These are phyloP conservation scores for Pagetopsis macropterus DNA, from an alignment of 2,797 vertebrate species.

Conservation along the genomic window DNA sequence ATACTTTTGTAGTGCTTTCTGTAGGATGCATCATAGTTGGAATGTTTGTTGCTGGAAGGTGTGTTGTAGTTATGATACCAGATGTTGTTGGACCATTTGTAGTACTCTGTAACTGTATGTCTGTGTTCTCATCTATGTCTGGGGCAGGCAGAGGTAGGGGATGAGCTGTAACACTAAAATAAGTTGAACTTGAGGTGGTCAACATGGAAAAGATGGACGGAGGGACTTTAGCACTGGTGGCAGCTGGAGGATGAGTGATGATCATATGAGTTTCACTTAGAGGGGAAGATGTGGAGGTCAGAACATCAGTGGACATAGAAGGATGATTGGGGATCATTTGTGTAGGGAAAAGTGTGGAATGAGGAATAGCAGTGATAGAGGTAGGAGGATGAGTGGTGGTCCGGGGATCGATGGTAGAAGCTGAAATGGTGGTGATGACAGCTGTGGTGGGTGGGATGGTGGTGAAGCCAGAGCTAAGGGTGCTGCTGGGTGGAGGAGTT, in stretches of 20 bases:
- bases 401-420: conserved; percentile 31
- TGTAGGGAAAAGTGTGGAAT: conserved; percentile 58
- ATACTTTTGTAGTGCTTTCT: conserved; percentile 32
- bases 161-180: conserved; percentile 27
- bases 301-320: background rate
- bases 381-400: conserved; percentile 26
- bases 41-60: conserved; percentile 16
- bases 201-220: conserved; percentile 21
- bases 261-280: conserved; percentile 66
- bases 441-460: conserved; percentile 33
- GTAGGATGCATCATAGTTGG: conserved; percentile 11
- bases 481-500: conserved; percentile 33
- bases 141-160: conserved; percentile 46
- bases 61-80: conserved; percentile 6
- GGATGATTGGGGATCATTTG: conserved; percentile 56
- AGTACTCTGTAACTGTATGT: conserved; percentile 28
- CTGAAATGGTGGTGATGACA: conserved; percentile 25
- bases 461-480: conserved; percentile 29
- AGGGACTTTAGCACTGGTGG: conserved; percentile 24
- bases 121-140: conserved; percentile 23
- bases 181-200: conserved; percentile 29
- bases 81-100: conserved; percentile 36
- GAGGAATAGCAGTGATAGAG: conserved; percentile 16
- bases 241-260: conserved; percentile 13
- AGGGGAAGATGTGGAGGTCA: too few relatives aligned